Base-by-base conservation (phyloP, 2,113 vertebrate species). In the Antigone vipio region DNA sequence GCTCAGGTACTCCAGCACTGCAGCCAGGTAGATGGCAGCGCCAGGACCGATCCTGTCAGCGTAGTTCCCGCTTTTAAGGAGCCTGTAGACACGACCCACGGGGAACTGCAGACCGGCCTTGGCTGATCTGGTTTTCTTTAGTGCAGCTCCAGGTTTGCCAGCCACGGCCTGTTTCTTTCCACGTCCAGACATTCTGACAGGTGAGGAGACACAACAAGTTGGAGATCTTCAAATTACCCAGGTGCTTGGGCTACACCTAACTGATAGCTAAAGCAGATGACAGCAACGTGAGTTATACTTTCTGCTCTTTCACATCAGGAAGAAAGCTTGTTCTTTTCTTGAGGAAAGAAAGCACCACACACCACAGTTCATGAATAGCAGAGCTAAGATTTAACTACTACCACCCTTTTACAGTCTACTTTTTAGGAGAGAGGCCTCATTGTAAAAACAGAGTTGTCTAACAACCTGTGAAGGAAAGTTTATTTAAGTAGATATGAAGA, bases 51-150 rank as follows among this genome's bases (percentile, higher is more conserved):
- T 56, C 47, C 98, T 95, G 1, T 89, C 1, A 1, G 98, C 89
- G 0, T 98, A 99, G 64, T 90, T 78, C 4, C 98, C 98, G 35
- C 81, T 97, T 13, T 17, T 97, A 49, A 99, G 97, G 8, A 97
- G 66, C 21, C 98, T 96, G 53, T 98, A 95, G 85, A 98, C 80
- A 19, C 97, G 97, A 19, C 97, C 96, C 10, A 98, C 97, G 0
- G 98, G 98, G 71, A 99, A 99, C 47, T 96, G 97, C 49, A 99
- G 49, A 3, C 98, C 98, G 7, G 98, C 98, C 53, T 63, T 97
- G 20, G 72, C 5, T 0, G 98, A 98, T 13, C 32, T 96, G 27
- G 86, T 98, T 55, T 52, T 44, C 72, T 94, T 97, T 0, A 5
- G 12, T 93, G 2, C 27, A 42, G 16, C 42, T 83, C 8, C 50